Evolutionary conservation across 2,797 vertebrate genomes (phyloP).

Genomic region (Protosalanx chinensis): DNA sequence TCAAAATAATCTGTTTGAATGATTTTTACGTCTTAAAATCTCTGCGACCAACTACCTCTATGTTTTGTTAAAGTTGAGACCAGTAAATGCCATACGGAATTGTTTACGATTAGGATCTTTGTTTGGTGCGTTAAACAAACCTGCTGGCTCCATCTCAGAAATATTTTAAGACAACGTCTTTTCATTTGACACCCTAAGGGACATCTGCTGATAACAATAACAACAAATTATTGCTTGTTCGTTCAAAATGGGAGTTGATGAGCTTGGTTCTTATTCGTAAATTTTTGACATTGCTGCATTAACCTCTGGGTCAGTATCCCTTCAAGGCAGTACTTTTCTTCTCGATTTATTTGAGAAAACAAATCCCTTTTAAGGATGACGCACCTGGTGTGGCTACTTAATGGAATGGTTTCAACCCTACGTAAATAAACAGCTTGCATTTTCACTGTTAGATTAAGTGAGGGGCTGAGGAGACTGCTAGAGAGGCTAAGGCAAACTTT

Average conservation of each 20-base stretch:
- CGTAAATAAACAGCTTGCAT: constrained; percentile 95
- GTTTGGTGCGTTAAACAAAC: constrained; percentile 12
- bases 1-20: constrained; percentile 45
- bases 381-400: constrained; percentile 82
- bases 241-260: constrained; percentile 13
- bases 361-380: constrained; percentile 77
- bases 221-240: constrained; percentile 1
- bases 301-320: constrained; percentile 59
- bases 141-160: neutral
- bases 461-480: constrained; percentile 68
- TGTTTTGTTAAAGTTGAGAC: neutral
- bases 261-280: constrained; percentile 46
- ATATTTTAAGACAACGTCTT: neutral
- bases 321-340: constrained; percentile 57
- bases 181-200: neutral
- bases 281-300: constrained; percentile 54
- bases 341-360: constrained; percentile 73
- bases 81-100: neutral
- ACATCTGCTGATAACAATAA: neutral
- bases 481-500: constrained; percentile 50
- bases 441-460: constrained; percentile 79
- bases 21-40: constrained; percentile 46
- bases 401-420: constrained; percentile 91
- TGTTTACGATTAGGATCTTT: constrained; percentile 10
- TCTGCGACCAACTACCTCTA: neutral